These are phyloP conservation scores for Holotrichia oblita DNA, from an alignment of 1,140 invertebrate genomes.

Conservation along the genomic window DNA sequence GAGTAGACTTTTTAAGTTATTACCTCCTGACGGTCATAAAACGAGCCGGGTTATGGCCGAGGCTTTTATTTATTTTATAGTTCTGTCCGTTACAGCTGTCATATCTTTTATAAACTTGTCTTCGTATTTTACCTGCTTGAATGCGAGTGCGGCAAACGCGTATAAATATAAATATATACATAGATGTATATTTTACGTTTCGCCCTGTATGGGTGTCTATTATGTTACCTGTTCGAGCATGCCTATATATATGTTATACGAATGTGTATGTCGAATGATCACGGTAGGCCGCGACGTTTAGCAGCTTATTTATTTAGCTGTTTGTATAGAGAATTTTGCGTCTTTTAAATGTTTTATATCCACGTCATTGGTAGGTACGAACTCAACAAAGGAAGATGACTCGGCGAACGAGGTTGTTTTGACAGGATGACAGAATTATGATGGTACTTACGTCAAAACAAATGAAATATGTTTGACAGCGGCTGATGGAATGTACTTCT, in stretches of 20 bases:
- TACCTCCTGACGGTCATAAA: slow-evolving; percentile 26
- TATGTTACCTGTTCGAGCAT: background rate
- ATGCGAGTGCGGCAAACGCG: slow-evolving; percentile 17
- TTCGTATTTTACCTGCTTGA: slow-evolving; percentile 40
- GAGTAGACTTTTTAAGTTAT: slow-evolving; percentile 25
- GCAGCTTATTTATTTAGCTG: slow-evolving; percentile 16
- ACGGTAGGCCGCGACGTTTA: slow-evolving; percentile 30
- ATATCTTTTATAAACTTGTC: slow-evolving; percentile 49
- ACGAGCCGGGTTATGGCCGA: slow-evolving; percentile 27
- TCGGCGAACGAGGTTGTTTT: background rate
- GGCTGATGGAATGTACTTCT: background rate
- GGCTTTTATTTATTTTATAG: slow-evolving; percentile 48
- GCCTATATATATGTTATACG: slow-evolving; percentile 8
- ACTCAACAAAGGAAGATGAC: background rate
- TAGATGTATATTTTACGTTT: slow-evolving; percentile 30
- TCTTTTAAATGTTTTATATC: background rate
- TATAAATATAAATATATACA: slow-evolving; percentile 27
- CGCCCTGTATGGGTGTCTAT: slow-evolving; percentile 5
- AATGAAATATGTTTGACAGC: background rate
- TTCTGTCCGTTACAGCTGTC: slow-evolving; percentile 45
- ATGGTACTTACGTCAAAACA: slow-evolving; percentile 9
- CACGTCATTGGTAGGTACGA: background rate
- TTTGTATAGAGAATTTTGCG: slow-evolving; percentile 3
- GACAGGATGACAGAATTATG: slow-evolving; percentile 20
- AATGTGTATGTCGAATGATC: background rate